A percentile compares a stretch with the other conserved stretches of the same genome.
Evolutionary conservation across 2,113 vertebrate genomes (phyloP).

Genomic region (Cololabis saira): DNA sequence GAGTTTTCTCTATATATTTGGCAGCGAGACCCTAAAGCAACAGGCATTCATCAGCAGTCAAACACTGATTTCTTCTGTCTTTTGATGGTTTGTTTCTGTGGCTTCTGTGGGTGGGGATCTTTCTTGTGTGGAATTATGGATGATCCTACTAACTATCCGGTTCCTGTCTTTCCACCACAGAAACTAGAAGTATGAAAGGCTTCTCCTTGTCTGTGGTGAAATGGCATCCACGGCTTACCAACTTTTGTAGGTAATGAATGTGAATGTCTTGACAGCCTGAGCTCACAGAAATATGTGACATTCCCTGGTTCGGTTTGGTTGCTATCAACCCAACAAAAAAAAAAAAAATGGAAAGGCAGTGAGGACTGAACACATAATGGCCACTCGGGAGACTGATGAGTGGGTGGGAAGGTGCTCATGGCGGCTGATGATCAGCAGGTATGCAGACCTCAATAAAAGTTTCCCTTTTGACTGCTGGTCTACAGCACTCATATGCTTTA

Average conservation of each 20-base stretch:
- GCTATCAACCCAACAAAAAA: neutral
- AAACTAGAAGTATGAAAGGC: conserved; percentile 10
- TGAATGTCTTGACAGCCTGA: neutral
- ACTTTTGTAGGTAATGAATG: neutral
- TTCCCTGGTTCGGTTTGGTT: neutral
- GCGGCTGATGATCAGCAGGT: too few species aligned
- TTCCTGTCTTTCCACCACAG: conserved; percentile 1
- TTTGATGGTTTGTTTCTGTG: conserved; percentile 29
- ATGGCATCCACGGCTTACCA: conserved; percentile 3
- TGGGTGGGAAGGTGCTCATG: too few species aligned
- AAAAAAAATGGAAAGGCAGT: too few species aligned
- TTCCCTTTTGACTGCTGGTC: too few species aligned
- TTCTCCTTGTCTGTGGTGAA: conserved; percentile 9
- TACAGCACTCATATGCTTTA: too few species aligned
- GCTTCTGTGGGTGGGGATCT: conserved; percentile 38
- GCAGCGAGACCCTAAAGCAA: conserved; percentile 9
- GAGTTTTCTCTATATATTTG: conserved; percentile 8
- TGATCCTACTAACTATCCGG: conserved; percentile 25
- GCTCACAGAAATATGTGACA: neutral
- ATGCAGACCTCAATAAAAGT: too few species aligned
- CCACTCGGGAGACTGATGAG: too few species aligned
- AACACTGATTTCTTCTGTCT: conserved; percentile 19
- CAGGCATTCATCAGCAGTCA: conserved; percentile 12
- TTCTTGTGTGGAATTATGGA: conserved; percentile 10
- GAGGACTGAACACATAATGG: too few species aligned